A percentile compares a stretch with the other conserved stretches of the same genome.
These are phyloP conservation scores for Caenorhabditis sp. DNA, from an alignment of 2,888 invertebrate species.

Conservation along the genomic window DNA sequence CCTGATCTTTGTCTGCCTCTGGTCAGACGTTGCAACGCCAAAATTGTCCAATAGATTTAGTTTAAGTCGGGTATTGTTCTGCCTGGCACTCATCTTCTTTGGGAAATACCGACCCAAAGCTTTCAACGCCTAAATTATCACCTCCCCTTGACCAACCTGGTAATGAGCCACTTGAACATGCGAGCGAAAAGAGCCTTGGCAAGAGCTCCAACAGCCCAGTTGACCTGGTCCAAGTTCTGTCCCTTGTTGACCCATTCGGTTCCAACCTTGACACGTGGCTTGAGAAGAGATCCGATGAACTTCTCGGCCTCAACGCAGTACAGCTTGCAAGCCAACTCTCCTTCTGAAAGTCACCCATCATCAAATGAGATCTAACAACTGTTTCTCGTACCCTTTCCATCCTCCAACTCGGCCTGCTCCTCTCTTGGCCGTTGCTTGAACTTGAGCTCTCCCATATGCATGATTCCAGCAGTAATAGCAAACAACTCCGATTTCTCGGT, in stretches of 20 bases:
- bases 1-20: too few relatives aligned
- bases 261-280: slow-evolving; percentile 85
- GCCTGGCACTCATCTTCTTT: too few relatives aligned
- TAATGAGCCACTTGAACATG: slow-evolving; percentile 91
- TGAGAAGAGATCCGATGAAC: slow-evolving; percentile 84
- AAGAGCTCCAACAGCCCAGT: slow-evolving; percentile 85
- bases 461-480: slow-evolving; percentile 94
- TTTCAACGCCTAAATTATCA: too few relatives aligned
- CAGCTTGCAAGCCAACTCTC: slow-evolving; percentile 80
- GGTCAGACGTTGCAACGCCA: too few relatives aligned
- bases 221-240: slow-evolving; percentile 85
- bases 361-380: background rate
- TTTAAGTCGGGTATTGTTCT: too few relatives aligned
- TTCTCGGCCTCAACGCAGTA: slow-evolving; percentile 79
- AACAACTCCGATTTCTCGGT: slow-evolving; percentile 97
- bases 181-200: slow-evolving; percentile 85
- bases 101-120: too few relatives aligned
- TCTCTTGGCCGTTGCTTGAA: slow-evolving; percentile 99
- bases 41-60: too few relatives aligned
- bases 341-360: slow-evolving; percentile 73
- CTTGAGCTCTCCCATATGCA: slow-evolving; percentile 99
- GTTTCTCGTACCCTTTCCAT: slow-evolving; percentile 86
- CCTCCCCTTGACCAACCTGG: slow-evolving; percentile 87
- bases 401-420: slow-evolving; percentile 93
- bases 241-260: slow-evolving; percentile 85